phyloP scores from a whole-genome alignment of 2,888 invertebrate species.

The Mayetiola destructor region DNA sequence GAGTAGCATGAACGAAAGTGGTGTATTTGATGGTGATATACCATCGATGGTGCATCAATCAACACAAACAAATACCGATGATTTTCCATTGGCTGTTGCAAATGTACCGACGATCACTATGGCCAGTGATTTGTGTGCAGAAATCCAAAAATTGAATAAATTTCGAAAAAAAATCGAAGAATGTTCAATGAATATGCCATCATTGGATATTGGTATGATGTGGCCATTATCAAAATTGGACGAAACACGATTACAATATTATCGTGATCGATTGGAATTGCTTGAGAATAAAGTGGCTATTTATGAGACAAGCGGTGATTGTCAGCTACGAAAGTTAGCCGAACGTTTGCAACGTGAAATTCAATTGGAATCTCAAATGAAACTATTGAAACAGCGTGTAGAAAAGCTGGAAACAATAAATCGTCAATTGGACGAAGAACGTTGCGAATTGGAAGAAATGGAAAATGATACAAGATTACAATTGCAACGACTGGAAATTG shows the following conservation, averaged over 20 bases:
- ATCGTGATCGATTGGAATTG: conserved; percentile 48
- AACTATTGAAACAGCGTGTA: conserved; percentile 37
- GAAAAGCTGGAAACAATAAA: conserved; percentile 47
- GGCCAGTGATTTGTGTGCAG: conserved; percentile 42
- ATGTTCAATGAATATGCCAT: conserved; percentile 29
- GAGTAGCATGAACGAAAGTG: conserved; percentile 54
- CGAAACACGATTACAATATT: conserved; percentile 46
- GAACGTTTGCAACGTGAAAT: conserved; percentile 49
- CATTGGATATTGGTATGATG: conserved; percentile 18
- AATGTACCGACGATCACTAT: conserved; percentile 34
- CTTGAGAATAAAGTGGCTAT: conserved; percentile 49
- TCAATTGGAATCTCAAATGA: conserved; percentile 38
- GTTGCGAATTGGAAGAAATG: conserved; percentile 59
- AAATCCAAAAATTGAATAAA: conserved; percentile 48
- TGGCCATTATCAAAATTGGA: conserved; percentile 32
- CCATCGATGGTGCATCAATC: conserved; percentile 11
- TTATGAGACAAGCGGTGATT: conserved; percentile 50
- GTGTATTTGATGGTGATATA: conserved; percentile 48
- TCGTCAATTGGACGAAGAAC: conserved; percentile 51
- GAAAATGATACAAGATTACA: conserved; percentile 51
- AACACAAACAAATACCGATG: conserved; percentile 45
- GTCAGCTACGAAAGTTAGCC: conserved; percentile 44
- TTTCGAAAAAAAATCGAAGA: conserved; percentile 48
- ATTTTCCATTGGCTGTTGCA: conserved; percentile 22
- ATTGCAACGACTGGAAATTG: conserved; percentile 43